A percentile compares a stretch with the other conserved stretches of the same genome.
phyloP scores from a whole-genome alignment of 2,888 invertebrate genomes.

The Mycalesis mineus region DNA sequence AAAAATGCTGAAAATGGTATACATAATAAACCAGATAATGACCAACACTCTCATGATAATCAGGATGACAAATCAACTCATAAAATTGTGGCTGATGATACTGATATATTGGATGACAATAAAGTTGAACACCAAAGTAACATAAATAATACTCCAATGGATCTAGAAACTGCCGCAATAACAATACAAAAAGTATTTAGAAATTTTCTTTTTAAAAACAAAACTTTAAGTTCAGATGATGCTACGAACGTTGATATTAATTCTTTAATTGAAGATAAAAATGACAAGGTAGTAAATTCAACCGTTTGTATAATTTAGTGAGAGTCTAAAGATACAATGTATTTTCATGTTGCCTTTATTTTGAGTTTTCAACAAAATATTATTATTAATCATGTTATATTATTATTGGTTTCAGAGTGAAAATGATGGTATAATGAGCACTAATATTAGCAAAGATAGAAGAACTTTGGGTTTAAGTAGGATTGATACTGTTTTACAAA shows the following conservation, averaged over 20 bases:
- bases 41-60: no score
- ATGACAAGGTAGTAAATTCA: slow-evolving; percentile 27
- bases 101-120: not conserved
- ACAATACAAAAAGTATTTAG: slow-evolving; percentile 79
- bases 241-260: slow-evolving; percentile 46
- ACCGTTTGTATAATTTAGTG: not conserved
- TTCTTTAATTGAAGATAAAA: slow-evolving; percentile 30
- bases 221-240: slow-evolving; percentile 65
- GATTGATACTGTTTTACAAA: slow-evolving; percentile 71
- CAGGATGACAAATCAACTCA: no score
- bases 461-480: slow-evolving; percentile 57
- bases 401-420: slow-evolving; percentile 49
- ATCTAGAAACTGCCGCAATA: slow-evolving; percentile 73
- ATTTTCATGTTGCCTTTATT: no score
- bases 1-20: slow-evolving; percentile 9
- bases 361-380: not conserved
- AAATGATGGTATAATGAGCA: slow-evolving; percentile 31
- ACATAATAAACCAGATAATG: not conserved
- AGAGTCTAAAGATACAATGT: not conserved
- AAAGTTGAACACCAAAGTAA: slow-evolving; percentile 27
- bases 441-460: slow-evolving; percentile 52
- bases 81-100: slow-evolving; percentile 9
- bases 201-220: slow-evolving; percentile 67
- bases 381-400: not conserved
- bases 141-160: slow-evolving; percentile 46